Evolutionary conservation across 2,113 vertebrate genomes (phyloP).

Genomic region (Chlorodrepanis virens): DNA sequence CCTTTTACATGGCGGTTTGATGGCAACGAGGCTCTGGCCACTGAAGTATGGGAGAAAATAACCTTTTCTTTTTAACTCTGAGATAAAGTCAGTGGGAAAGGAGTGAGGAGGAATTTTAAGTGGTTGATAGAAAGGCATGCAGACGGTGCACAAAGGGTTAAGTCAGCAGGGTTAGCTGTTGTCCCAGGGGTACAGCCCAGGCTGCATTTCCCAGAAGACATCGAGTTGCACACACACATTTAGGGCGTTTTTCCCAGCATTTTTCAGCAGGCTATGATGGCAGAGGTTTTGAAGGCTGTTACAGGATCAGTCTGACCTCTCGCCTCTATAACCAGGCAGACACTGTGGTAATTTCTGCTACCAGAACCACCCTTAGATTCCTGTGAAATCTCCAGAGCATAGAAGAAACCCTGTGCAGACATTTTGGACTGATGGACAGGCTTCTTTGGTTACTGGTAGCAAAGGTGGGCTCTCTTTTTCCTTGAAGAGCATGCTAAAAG

Average conservation of each 20-base stretch:
- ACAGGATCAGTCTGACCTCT: neutral
- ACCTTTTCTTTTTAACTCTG: neutral
- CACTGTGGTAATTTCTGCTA: neutral
- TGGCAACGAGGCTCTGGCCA: neutral
- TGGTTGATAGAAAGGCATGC: neutral
- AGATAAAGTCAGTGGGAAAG: neutral
- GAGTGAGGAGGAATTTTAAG: neutral
- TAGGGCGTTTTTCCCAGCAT: neutral
- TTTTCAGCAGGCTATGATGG: neutral
- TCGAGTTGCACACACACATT: neutral
- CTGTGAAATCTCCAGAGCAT: neutral
- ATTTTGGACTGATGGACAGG: neutral
- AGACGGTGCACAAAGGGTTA: neutral
- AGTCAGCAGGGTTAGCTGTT: neutral
- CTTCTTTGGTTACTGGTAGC: neutral
- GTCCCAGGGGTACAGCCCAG: neutral
- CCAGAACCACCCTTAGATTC: neutral
- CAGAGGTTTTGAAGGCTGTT: neutral
- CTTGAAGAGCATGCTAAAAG: neutral
- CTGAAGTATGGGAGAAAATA: neutral
- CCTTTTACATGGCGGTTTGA: neutral
- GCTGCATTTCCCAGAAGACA: neutral
- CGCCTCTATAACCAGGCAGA: neutral
- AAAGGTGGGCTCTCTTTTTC: neutral
- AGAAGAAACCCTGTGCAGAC: neutral